Percentiles rank a stretch among this genome's conserved stretches.
These are phyloP conservation scores for Vanessa atalanta DNA, from an alignment of 1,140 invertebrate genomes.

Conservation along the genomic window DNA sequence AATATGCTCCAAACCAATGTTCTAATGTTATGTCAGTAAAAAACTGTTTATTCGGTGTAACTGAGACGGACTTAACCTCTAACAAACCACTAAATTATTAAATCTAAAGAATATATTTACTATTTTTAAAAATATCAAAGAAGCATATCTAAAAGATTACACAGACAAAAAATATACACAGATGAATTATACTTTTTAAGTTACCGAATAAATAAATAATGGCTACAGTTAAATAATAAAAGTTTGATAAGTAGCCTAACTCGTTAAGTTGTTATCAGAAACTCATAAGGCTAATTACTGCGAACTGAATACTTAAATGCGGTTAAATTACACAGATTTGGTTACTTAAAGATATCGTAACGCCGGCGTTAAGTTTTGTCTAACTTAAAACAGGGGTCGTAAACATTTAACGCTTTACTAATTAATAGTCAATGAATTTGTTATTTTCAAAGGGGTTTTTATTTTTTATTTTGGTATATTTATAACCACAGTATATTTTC, in stretches of 20 bases:
- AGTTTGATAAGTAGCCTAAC: slow-evolving; percentile 27
- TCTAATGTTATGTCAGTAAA: no score
- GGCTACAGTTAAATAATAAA: slow-evolving; percentile 26
- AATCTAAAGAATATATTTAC: no score
- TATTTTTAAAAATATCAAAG: no score
- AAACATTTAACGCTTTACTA: slow-evolving; percentile 13
- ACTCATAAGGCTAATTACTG: slow-evolving; percentile 38
- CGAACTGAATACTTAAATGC: slow-evolving; percentile 26
- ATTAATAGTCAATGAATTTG: background rate
- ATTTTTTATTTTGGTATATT: background rate
- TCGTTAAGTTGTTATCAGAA: slow-evolving; percentile 35
- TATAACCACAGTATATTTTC: no score
- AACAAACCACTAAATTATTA: no score
- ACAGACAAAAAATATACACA: background rate
- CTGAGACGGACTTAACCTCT: no score
- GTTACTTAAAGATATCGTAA: slow-evolving; percentile 30
- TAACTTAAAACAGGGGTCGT: slow-evolving; percentile 10
- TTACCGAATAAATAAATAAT: slow-evolving; percentile 11
- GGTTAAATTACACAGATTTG: slow-evolving; percentile 33
- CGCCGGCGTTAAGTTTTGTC: slow-evolving; percentile 26
- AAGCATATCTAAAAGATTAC: no score
- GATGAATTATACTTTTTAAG: background rate
- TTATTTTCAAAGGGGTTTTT: no score
- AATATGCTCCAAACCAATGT: no score
- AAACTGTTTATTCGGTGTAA: no score